These are phyloP conservation scores for Rhopalosiphum padi DNA, from an alignment of 1,140 invertebrate species.

Conservation along the genomic window DNA sequence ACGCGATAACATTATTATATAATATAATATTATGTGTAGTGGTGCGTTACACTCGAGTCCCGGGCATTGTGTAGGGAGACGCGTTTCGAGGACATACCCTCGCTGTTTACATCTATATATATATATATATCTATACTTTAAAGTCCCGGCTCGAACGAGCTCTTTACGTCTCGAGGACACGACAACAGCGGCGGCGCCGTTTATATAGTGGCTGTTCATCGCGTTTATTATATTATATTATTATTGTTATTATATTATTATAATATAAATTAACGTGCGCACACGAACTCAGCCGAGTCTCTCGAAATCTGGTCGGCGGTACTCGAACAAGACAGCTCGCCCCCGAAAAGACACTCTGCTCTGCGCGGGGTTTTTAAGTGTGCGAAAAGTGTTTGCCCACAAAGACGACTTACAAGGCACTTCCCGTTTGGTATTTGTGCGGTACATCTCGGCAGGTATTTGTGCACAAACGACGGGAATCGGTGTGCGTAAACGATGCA, in stretches of 20 bases:
- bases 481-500: not conserved
- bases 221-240: not conserved
- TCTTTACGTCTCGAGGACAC: not conserved
- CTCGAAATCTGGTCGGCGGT: not conserved
- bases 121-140: not conserved
- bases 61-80: not conserved
- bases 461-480: not conserved
- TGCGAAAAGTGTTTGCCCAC: not conserved
- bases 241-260: conserved; percentile 15
- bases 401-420: not conserved
- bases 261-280: not conserved
- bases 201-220: not conserved
- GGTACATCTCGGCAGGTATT: not conserved
- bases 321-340: not conserved
- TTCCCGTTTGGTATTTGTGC: not conserved
- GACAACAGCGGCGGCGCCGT: not conserved
- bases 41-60: not conserved
- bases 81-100: not conserved
- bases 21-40: conserved; percentile 14
- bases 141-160: not conserved
- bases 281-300: not conserved
- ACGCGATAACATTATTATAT: not conserved
- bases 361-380: not conserved
- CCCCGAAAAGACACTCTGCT: not conserved
- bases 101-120: not conserved